Evolutionary conservation across 1,140 invertebrate genomes (phyloP), one percentile per base, ranked within the genome.

Genomic region (Trichogramma pretiosum): DNA sequence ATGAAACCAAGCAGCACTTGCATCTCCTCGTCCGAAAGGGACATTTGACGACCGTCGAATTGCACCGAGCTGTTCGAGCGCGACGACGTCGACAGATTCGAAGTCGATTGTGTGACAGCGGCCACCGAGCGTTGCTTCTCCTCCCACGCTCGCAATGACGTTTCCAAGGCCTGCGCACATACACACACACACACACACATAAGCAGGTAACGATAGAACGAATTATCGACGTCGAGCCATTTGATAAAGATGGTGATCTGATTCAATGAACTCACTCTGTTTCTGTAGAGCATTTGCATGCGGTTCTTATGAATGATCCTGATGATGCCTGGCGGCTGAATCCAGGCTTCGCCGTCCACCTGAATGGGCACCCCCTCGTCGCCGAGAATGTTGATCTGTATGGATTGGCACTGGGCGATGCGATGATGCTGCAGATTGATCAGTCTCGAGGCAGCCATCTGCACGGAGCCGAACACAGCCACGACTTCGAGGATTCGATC

Each of bases 321-420:
- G 56, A 98, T 93, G 58, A 93, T 90, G 22, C 93, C 93, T 0
- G 94, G 93, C 1, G 90, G 89, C 70, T 98, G 93, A n/a, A 96
- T 76, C 94, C 94, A 98, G 9, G 94, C 93, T 73, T 98, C 94
- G 1, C 94, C 93, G 68, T 98, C 93, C 16, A 97, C 93, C 73
- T 96, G 90, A 53, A 83, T 86, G 13, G 90, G 90, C 26, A 93
- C 87, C 45, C 86, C 85, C 72, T 91, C 87, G 34, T 88, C 84
- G 14, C 83, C 93, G 50, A 93, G 70, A 57, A 97, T 96, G 59
- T 92, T 94, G 54, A 97, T 96, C 68, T 95, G 93, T 2, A 98
- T 86, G 23, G 86, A 87, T 50, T 92, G 84, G 70, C 93, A 97
- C 68, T 97, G 94, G 5, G 93, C 93, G 46, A 98, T 98, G 35